Evolutionary conservation across 2,888 invertebrate genomes (phyloP), one percentile per base, ranked within the genome.

Genomic region (Polylopha cassiicola): DNA sequence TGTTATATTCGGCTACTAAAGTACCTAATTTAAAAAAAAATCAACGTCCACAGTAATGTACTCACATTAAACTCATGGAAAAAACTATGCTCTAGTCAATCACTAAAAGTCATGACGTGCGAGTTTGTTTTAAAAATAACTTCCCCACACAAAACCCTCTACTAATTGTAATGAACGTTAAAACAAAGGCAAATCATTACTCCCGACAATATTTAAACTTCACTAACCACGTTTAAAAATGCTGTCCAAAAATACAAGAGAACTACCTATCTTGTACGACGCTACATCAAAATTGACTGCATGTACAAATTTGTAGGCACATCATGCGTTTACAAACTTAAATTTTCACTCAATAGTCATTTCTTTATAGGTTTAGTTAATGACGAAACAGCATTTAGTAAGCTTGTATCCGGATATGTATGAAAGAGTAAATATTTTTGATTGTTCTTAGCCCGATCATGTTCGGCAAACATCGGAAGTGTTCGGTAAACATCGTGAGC

Each of bases 391-490:
- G 34, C 16, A 36, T 15, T 18, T 5, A n/a, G 4, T 14, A 36
- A 20, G 9, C 23, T 24, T 17, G 49, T 34, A 0, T 4, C 3
- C 3, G 10, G 39, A n/a, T 29, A n/a, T 39, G 44, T 44, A 53
- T 52, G 54, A 47, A 55, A 55, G 42, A 28, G 45, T 50, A 47
- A 61, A 61, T 55, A 59, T 55, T 50, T 27, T 55, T 43, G 39
- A 39, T 51, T 55, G 57, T 50, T 53, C 58, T 63, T 48, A 64
- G 58, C 59, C 54, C 62, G 65, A 55, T 60, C 55, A 38, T 30
- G 24, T 11, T 43, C 39, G 37, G 30, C 18, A 46, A 29, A 39
- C 39, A 11, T 48, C 48, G 49, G 47, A 8, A 29, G 31, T 30
- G 41, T 44, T 37, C 39, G 44, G 47, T 38, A 58, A 55, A 60